These are phyloP conservation scores for Taxidea taxus DNA, from an alignment of 2,113 vertebrate species.

Conservation along the genomic window DNA sequence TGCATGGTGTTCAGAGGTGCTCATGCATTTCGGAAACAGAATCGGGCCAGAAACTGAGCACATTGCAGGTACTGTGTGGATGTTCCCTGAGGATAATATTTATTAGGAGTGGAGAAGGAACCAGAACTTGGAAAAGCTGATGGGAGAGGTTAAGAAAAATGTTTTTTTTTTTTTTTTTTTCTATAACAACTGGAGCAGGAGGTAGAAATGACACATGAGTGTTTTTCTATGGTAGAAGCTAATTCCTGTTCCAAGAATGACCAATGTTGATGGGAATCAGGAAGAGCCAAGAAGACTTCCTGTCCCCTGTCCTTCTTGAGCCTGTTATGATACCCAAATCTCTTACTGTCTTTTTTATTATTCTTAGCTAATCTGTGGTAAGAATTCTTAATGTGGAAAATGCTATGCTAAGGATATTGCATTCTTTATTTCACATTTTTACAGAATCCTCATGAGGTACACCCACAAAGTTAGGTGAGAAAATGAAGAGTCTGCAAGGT, in stretches of 20 bases:
- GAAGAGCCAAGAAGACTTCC: neutral
- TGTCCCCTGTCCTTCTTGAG: neutral
- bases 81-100: neutral
- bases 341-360: neutral
- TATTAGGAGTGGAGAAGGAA: neutral
- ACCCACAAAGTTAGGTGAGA: neutral
- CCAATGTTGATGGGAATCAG: neutral
- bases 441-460: neutral
- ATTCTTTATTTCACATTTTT: neutral
- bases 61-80: accelerated
- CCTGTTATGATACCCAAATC: neutral
- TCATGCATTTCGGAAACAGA: neutral
- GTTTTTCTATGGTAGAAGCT: neutral
- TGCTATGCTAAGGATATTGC: neutral
- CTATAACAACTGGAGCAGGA: neutral
- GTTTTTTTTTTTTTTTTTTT: too few relatives aligned
- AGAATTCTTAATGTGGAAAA: neutral
- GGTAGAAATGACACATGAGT: neutral
- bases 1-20: neutral
- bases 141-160: neutral
- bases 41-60: neutral
- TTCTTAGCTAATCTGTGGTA: neutral
- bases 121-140: neutral
- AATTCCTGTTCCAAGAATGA: neutral
- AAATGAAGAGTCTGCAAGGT: neutral